A percentile compares a stretch with the other conserved stretches of the same genome.
Conservation (phyloP, 2,113 vertebrate genomes). For the Leuciscus idus region DNA sequence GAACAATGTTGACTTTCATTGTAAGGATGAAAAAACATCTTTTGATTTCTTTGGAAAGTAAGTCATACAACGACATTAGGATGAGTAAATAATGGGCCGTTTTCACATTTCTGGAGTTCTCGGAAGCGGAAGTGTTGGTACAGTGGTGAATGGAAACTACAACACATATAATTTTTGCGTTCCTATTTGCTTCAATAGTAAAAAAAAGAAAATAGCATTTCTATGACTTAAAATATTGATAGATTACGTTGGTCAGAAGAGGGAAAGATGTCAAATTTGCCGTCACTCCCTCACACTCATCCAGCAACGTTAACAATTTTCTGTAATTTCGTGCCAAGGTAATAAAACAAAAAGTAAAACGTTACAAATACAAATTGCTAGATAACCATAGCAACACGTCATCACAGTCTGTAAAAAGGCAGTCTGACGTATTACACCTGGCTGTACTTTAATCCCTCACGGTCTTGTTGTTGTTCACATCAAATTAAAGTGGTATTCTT, state of each 20-base stretch:
- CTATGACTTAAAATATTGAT: neutral
- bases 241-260: neutral
- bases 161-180: neutral
- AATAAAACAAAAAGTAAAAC: neutral
- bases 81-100: neutral
- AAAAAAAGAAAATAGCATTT: neutral
- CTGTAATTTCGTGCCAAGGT: neutral
- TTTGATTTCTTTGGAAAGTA: neutral
- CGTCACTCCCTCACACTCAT: neutral
- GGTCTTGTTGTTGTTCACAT: neutral
- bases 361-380: neutral
- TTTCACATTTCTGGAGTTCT: neutral
- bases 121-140: neutral
- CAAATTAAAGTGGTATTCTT: constrained; percentile 7
- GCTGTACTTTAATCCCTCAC: neutral
- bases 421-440: neutral
- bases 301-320: neutral
- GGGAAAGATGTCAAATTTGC: no score
- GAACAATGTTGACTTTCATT: neutral
- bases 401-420: neutral
- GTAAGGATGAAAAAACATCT: neutral
- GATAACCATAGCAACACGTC: neutral
- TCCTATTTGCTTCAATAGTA: neutral
- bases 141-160: neutral
- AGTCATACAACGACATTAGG: neutral